Evolutionary conservation across 2,113 vertebrate species (phyloP), one percentile per base, ranked within the genome.

Genomic region (Alectura lathami): DNA sequence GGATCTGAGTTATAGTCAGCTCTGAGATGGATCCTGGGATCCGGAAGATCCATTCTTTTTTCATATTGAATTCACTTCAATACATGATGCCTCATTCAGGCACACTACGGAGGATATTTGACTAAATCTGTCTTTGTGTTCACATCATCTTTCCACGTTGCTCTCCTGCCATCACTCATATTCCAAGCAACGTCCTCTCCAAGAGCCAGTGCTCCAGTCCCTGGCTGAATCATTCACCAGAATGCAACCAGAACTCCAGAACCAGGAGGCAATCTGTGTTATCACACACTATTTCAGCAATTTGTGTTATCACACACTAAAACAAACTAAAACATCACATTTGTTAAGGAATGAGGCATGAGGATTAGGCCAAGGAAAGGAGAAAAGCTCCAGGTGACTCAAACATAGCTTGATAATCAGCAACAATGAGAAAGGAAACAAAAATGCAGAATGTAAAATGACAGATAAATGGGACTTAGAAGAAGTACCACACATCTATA

Each of bases 391-490:
- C 79, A 56, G 8, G 0, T 96, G 72, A 88, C 69, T 86, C 38
- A 88, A 85, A 89, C 68, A 51, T 3, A 81, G 38, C 38, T 83
- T 1, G 1, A 80, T 54, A 70, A 73, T 70, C 38, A 57, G 62
- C 40, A 85, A 47, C 75, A 64, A 29, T 24, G 32, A 82, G 73
- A 84, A 80, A 82, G 36, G 47, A 76, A 93, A 47, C 57, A 29
- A 40, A 80, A 89, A 36, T 48, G 43, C 23, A 81, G 66, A 77
- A 91, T 11, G 76, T 27, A 73, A 70, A 94, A 80, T 75, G 72
- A 82, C 68, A 93, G 72, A 85, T 38, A 85, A 87, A 83, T 51
- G 16, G 82, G 82, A 80, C 74, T 93, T 83, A 89, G 68, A 60
- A 51, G 56, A 89, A 93, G 75, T 83, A 76, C 40, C 3, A 1